Conservation (phyloP, 2,113 vertebrate genomes). For the Hemiprocne comata region DNA sequence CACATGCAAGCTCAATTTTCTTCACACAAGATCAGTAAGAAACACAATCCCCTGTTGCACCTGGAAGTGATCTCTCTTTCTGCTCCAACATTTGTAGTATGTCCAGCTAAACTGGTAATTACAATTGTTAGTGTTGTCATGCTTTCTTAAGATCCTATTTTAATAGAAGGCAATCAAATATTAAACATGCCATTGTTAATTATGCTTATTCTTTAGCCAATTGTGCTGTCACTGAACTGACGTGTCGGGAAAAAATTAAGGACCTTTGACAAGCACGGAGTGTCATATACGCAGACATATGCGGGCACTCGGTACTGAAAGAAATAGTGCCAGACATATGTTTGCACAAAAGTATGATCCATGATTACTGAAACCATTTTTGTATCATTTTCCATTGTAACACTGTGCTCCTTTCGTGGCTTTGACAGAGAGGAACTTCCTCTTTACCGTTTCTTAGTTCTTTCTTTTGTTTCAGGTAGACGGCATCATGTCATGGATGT, state of each 20-base stretch:
- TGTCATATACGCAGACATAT: constrained; percentile 19
- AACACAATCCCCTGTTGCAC: constrained; percentile 32
- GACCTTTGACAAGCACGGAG: constrained; percentile 28
- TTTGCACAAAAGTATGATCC: constrained; percentile 43
- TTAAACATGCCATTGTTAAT: constrained; percentile 12
- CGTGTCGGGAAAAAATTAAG: neutral
- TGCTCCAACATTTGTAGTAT: neutral
- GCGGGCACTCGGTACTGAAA: neutral
- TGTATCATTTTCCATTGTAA: neutral
- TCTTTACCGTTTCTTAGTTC: neutral
- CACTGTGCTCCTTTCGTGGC: neutral
- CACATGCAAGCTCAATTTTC: constrained; percentile 3
- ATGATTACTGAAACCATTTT: constrained; percentile 46
- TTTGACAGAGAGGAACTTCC: neutral
- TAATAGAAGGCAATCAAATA: constrained; percentile 41
- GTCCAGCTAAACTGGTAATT: constrained; percentile 43
- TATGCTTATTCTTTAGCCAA: constrained; percentile 20
- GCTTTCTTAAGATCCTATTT: constrained; percentile 39
- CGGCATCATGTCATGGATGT: neutral
- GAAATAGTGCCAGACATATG: constrained; percentile 58
- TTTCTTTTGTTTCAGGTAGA: neutral
- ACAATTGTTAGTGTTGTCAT: constrained; percentile 24
- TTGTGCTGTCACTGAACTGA: constrained; percentile 37
- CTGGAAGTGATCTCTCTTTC: constrained; percentile 60
- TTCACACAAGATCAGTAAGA: constrained; percentile 5